Base-by-base conservation (phyloP, 2,888 invertebrate genomes). In the Amorpha juglandis region DNA sequence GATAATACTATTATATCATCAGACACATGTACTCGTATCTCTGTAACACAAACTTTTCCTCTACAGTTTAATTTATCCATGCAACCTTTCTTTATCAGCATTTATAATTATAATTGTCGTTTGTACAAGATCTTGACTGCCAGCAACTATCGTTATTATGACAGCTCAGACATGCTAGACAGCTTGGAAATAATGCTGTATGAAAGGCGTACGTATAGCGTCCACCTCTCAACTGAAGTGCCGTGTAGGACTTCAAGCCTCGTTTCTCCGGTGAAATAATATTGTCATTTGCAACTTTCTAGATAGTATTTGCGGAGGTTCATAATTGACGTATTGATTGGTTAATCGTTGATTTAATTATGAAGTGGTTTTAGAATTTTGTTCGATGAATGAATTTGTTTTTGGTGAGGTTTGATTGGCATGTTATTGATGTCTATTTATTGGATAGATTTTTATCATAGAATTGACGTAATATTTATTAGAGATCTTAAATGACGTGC, bases 281-380 rank as follows among this genome's bases (percentile, higher is more conserved):
- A 58, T 58, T 63, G 51, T 35, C 63, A 51, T 50, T n/a, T 45
- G 62, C 14, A 63, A 63, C 63, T 47, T 63, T 63, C 63, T 58
- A 58, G 58, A 58, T 58, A 42, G 9, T 19, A 58, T 58, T 42
- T 19, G 12, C 11, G n/a, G 12, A 6, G 19, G 6, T 38, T 42
- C 58, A 58, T 58, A 58, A 58, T 58, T 58, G 58, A 58, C 58
- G 38, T 38, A 38, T 48, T 63, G 33, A 62, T 53, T 45, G 58
- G 19, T 19, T 58, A 58, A 58, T 58, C 42, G 63, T 16, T 48
- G 63, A 42, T 63, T 63, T 42, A 42, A 42, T 58, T 21, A 58
- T 38, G 33, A 14, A 33, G 53, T n/a, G 53, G 53, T 53, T 21
- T 27, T n/a, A 35, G 19, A 21, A 19, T 50, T 19, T 19, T 58